Percentiles rank a stretch among this genome's conserved stretches.
These are phyloP conservation scores for Montipora capricornis DNA, from an alignment of 64 coral and sea anemone genomes.

Conservation along the genomic window DNA sequence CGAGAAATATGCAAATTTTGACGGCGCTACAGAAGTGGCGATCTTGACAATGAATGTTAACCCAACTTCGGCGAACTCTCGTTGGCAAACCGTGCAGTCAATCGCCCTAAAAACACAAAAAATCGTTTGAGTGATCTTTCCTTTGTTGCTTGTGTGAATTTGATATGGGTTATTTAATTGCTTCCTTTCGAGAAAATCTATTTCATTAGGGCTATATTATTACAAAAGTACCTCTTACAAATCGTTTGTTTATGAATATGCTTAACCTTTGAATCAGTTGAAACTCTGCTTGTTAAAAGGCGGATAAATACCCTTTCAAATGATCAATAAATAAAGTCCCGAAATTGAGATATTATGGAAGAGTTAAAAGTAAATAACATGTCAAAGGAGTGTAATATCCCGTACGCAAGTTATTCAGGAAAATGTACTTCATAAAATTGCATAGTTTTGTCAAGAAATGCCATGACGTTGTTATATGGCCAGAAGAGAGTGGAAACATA, in stretches of 20 bases:
- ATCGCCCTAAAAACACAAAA: background rate
- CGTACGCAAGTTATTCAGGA: background rate
- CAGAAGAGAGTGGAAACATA: background rate
- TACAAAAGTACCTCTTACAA: background rate
- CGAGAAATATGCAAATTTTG: background rate
- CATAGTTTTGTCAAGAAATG: background rate
- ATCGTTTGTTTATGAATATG: background rate
- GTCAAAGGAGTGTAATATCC: background rate
- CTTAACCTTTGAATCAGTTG: background rate
- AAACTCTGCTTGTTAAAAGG: background rate
- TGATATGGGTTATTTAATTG: background rate
- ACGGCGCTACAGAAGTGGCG: background rate
- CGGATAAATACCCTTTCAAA: background rate
- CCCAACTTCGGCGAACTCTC: background rate
- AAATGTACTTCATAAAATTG: background rate
- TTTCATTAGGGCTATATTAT: background rate
- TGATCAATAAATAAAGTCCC: background rate
- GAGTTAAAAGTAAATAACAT: background rate
- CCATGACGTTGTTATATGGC: background rate
- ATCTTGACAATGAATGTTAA: background rate
- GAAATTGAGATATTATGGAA: background rate
- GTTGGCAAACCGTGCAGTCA: background rate
- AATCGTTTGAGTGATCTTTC: background rate
- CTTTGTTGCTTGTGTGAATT: background rate
- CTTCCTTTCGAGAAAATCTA: background rate